A percentile compares a stretch with the other conserved stretches of the same genome.
Conservation (phyloP, 2,113 vertebrate genomes). For the Meles meles region DNA sequence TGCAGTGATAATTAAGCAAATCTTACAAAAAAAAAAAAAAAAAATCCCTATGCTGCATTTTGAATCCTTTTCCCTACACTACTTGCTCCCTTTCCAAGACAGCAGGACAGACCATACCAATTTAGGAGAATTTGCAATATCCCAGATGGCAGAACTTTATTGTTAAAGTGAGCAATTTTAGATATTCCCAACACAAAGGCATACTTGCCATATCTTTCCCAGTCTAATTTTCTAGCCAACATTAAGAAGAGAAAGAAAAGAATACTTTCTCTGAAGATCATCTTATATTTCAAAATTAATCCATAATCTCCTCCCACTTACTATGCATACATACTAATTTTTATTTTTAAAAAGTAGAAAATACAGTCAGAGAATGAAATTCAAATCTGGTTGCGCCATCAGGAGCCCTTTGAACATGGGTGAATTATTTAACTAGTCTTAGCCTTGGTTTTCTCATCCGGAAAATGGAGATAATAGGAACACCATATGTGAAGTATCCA, state of each 20-base stretch:
- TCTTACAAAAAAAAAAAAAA: neutral
- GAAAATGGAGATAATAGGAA: neutral
- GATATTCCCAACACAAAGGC: neutral
- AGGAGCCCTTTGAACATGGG: neutral
- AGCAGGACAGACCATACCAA: slow-evolving; percentile 63
- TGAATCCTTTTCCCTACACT: slow-evolving; percentile 49
- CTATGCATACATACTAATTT: neutral
- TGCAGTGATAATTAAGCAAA: slow-evolving; percentile 75
- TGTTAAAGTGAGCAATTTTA: slow-evolving; percentile 31
- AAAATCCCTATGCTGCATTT: neutral
- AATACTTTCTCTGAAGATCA: neutral
- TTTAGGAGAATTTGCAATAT: slow-evolving; percentile 49
- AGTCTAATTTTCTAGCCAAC: neutral
- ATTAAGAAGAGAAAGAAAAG: neutral
- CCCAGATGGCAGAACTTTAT: slow-evolving; percentile 36
- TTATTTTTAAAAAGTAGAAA: neutral
- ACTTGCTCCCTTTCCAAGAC: slow-evolving; percentile 58
- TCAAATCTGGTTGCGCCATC: neutral
- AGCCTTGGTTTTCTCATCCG: neutral
- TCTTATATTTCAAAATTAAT: slow-evolving; percentile 4
- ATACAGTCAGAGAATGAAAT: neutral
- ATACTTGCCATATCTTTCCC: neutral
- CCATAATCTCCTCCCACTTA: neutral
- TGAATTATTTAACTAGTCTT: neutral
- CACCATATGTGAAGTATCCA: neutral